Evolutionary conservation across 2,113 vertebrate genomes (phyloP), one percentile per base, ranked within the genome.

Genomic region (Gnathonemus echidnorhynchus): DNA sequence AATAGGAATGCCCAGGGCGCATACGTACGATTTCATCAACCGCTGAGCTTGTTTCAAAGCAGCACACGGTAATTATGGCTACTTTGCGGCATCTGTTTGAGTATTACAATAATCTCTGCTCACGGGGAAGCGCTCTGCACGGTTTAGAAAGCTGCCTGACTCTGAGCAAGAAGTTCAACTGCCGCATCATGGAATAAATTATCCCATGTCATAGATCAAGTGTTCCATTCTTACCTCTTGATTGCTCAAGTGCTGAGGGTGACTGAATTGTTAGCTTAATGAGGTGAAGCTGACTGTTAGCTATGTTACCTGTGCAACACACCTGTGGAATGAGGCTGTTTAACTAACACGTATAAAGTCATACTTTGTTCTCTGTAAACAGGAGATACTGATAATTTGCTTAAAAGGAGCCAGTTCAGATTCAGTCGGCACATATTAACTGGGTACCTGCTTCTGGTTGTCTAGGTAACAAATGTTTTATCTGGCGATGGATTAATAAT

Each of bases 381-480:
- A 49, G 86, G n/a, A 46, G 13, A 35, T 31, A 5, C 48, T 35
- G 50, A 13, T 8, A 9, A 39, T 53, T 87, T 56, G 21, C 48
- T 27, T 56, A 15, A 39, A 87, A 56, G n/a, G 27, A 56, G 49
- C 50, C 11, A 35, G 3, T 85, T 85, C 6, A 48, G 24, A n/a
- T 85, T 48, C 42, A 85, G 19, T 85, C 21, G 19, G 45, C 19
- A 85, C 42, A 24, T 11, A 19, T 19, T 87, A 35, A 35, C 86
- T 39, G n/a, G 48, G 50, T 50, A 19, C 49, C 50, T 53, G 86
- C 86, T 52, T 52, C 48, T 56, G 86, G 86, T 35, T 53, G 50
- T 87, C 45, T 49, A 86, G 84, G 21, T 50, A 86, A 86, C 21
- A 87, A 53, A 31, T 48, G 83, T 85, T 87, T 87, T 56, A 87